Evolutionary conservation across 2,888 invertebrate species (phyloP).

Genomic region (Elmis aenea): DNA sequence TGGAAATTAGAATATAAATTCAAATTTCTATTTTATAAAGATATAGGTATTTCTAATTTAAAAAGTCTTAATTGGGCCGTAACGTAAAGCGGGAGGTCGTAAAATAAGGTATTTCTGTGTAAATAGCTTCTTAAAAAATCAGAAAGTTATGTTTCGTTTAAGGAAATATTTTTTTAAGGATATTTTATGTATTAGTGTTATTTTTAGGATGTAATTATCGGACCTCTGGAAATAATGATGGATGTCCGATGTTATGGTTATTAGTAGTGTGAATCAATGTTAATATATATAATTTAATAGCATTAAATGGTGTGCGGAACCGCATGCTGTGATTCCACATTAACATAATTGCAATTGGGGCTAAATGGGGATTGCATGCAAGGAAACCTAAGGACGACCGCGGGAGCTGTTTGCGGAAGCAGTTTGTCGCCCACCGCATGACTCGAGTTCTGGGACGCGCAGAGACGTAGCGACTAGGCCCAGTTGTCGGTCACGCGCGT

Average conservation of each 20-base stretch:
- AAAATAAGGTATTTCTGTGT: too few species aligned
- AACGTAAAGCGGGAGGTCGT: too few species aligned
- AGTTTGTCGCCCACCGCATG: slow-evolving; percentile 13
- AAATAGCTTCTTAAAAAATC: too few species aligned
- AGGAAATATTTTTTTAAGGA: too few species aligned
- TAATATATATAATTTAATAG: slow-evolving; percentile 29
- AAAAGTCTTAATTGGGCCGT: too few species aligned
- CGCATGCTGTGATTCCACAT: slow-evolving; percentile 32
- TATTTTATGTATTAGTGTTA: too few species aligned
- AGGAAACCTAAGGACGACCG: slow-evolving; percentile 19
- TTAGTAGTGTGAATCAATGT: slow-evolving; percentile 17
- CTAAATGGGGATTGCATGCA: slow-evolving; percentile 25
- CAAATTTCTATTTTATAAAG: too few species aligned
- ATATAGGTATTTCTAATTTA: too few species aligned
- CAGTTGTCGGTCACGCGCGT: slow-evolving; percentile 18
- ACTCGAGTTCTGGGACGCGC: slow-evolving; percentile 10
- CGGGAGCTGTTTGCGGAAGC: slow-evolving; percentile 20
- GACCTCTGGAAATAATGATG: slow-evolving; percentile 15
- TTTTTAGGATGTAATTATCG: too few species aligned
- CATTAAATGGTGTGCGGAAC: slow-evolving; percentile 27
- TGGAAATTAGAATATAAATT: too few species aligned
- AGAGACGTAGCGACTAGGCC: slow-evolving; percentile 10
- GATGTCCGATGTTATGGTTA: slow-evolving; percentile 16
- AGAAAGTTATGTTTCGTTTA: too few species aligned
- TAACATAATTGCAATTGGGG: slow-evolving; percentile 33